Base-by-base conservation (phyloP, 2,797 vertebrate genomes). In the Dicrostonyx torquatus region DNA sequence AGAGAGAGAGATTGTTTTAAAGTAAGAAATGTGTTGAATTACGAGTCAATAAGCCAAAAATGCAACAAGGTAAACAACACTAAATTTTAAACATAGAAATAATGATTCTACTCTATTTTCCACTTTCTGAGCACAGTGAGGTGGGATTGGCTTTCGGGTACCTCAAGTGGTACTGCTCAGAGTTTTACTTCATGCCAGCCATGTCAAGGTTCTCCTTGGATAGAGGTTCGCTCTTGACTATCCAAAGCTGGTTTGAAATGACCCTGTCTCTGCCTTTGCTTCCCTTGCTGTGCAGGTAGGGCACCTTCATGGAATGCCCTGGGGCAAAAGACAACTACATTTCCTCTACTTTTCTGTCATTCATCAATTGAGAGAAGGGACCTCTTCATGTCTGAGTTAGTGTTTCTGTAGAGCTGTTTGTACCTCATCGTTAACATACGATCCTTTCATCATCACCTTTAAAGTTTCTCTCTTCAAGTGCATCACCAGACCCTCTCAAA, bases 131-230 rank as follows among this genome's bases (percentile, higher is more conserved):
- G 17, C 31, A 77, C 13, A 68, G 15, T 7, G 11, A 6, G 26
- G 1, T 50, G 18, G 43, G 3, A 1, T 6, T 50, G 45, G 12
- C 3, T 12, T 10, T 31, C 15, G 12, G 1, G 14, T 5, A 5
- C 2, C 62, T 11, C 6, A 31, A 4, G 1, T 17, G 29, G 40
- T 0, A 10, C n/a, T 0, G 4, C 0, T 24, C 5, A 34, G 31
- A 20, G 1, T 9, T 50, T 29, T 45, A 6, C n/a, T 76, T 18
- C 22, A 24, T 37, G 5, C 12, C 22, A 83, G 17, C 4, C 18
- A 50, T 18, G 43, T 31, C 48, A 8, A 29, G n/a, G 6, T 26
- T 24, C 7, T 53, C 22, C 0, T 26, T 2, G 5, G 43, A 15
- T 84, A 9, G 12, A 45, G 4, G 22, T 50, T 31, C 50, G 6